Evolutionary conservation across 2,113 vertebrate genomes (phyloP), one percentile per base, ranked within the genome.

Genomic region (Prionailurus viverrinus): DNA sequence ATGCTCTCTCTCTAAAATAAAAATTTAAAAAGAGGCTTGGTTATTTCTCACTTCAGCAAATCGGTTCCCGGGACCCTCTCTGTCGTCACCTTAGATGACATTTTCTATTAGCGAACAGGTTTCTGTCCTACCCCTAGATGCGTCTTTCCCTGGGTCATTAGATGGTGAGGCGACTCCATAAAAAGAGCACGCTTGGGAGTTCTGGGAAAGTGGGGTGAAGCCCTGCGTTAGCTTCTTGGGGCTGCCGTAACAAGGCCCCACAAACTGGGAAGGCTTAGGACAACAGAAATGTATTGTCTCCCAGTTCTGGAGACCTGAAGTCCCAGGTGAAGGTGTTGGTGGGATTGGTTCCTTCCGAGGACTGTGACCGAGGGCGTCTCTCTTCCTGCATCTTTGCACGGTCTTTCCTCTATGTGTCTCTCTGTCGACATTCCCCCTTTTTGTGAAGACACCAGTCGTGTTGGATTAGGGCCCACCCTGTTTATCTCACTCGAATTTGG

Each of bases 41-140:
- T 76, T 94, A 63, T n/a, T 82, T 92, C 53, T 89, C 45, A 58
- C 41, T 48, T 88, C 76, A 91, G 66, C 86, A 89, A 96, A 53
- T 91, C 29, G 61, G 16, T 92, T 31, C 68, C 79, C 39, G 27
- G 15, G 10, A 86, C 4, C 7, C 15, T 18, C 31, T 2, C 63
- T 1, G 7, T 15, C 19, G 10, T 39, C 65, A 61, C 15, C 13
- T 91, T 41, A 45, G 18, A 71, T 78, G 45, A 71, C 69, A 10
- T 74, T 94, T 92, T 71, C 51, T 89, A 12, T 91, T 61, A 74
- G 29, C 36, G 55, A 91, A 94, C 25, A 31, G 39, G 3, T 86
- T 86, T 73, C 8, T 65, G 31, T 48, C 58, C 36, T 21, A 21
- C 3, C 27, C 25, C 4, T 39, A 81, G n/a, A 78, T 85, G 31